Conservation (phyloP, 2,797 vertebrate species). For the Meda fulgida region DNA sequence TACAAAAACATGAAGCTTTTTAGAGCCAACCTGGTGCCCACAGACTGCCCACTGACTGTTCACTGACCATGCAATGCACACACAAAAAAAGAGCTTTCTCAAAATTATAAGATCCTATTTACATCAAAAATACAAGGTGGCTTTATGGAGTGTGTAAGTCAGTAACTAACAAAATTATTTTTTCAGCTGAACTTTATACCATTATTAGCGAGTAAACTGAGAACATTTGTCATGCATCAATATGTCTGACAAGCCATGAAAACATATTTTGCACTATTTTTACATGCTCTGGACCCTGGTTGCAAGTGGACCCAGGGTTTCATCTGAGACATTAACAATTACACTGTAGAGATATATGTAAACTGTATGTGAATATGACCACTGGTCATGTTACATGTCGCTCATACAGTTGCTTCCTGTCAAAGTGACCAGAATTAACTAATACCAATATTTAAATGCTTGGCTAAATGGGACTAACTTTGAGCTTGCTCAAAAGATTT, state of each 20-base stretch:
- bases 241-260: background rate
- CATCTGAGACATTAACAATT: background rate
- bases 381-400: background rate
- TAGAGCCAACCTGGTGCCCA: background rate
- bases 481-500: background rate
- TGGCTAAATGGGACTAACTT: background rate
- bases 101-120: background rate
- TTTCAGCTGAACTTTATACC: background rate
- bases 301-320: background rate
- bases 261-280: background rate
- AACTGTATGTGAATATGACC: background rate
- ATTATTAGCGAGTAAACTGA: background rate
- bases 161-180: background rate
- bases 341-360: background rate
- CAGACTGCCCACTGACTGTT: background rate
- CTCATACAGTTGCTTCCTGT: background rate
- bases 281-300: background rate
- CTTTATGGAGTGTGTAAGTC: background rate
- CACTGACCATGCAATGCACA: background rate
- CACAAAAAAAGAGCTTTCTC: background rate
- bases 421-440: background rate
- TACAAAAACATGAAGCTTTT: conserved; percentile 5
- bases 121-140: background rate
- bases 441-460: background rate
- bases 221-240: background rate